phyloP scores from a whole-genome alignment of 2,113 vertebrate genomes.

The human (Homo sapiens) region GRCh38 chr20:32996501-32997000 shows the following conservation, averaged over 20 bases:
- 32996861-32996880: background rate
- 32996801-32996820: background rate
- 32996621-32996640: no score
- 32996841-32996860: background rate
- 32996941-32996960: background rate
- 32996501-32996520: background rate
- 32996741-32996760: background rate
- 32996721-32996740: background rate
- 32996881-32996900: background rate
- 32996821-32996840: background rate
- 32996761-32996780: background rate
- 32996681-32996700: background rate
- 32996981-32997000: constrained; percentile 9
- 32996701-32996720: background rate
- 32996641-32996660: background rate
- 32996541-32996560: background rate
- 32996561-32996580: background rate
- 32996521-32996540: background rate
- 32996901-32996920: background rate
- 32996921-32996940: background rate
- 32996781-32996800: background rate
- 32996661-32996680: no score
- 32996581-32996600: background rate
- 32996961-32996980: background rate
- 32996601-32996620: background rate